A percentile compares a stretch with the other conserved stretches of the same genome.
Conservation (phyloP, 2,888 invertebrate genomes). For the Ferrisia virgata region DNA sequence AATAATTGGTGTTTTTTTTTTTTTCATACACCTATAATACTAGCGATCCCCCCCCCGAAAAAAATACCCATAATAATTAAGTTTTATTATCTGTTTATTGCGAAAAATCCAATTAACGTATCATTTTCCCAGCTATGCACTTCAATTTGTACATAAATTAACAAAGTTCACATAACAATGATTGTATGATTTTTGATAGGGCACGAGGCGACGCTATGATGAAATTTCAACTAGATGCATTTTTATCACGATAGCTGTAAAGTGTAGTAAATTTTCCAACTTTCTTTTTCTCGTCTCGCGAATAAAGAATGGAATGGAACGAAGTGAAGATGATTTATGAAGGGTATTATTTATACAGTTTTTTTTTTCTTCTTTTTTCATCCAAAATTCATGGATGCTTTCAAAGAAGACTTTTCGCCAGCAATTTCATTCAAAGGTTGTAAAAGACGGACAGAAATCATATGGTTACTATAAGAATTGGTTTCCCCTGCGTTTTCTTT, state of each 20-base stretch:
- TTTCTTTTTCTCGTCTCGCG: neutral
- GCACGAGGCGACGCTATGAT: neutral
- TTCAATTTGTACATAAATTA: too few relatives aligned
- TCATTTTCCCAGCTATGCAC: too few relatives aligned
- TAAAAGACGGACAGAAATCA: neutral
- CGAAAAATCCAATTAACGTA: too few relatives aligned
- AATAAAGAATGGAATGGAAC: neutral
- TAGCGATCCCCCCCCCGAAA: too few relatives aligned
- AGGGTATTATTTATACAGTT: neutral
- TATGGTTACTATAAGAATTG: neutral
- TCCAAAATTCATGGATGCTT: conserved; percentile 14
- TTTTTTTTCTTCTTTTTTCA: neutral
- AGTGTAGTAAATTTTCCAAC: neutral
- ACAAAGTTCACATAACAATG: too few relatives aligned
- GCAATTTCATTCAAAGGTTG: neutral
- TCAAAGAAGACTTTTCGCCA: neutral
- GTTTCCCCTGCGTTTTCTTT: neutral
- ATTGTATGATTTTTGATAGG: too few relatives aligned
- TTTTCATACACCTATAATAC: too few relatives aligned
- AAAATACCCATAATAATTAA: too few relatives aligned
- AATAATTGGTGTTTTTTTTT: neutral
- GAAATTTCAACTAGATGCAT: neutral
- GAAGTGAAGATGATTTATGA: neutral
- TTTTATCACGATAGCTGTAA: too few relatives aligned
- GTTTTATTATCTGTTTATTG: too few relatives aligned